Evolutionary conservation across 1,140 invertebrate genomes (phyloP), one percentile per base, ranked within the genome.

Genomic region (Drosophila insularis): DNA sequence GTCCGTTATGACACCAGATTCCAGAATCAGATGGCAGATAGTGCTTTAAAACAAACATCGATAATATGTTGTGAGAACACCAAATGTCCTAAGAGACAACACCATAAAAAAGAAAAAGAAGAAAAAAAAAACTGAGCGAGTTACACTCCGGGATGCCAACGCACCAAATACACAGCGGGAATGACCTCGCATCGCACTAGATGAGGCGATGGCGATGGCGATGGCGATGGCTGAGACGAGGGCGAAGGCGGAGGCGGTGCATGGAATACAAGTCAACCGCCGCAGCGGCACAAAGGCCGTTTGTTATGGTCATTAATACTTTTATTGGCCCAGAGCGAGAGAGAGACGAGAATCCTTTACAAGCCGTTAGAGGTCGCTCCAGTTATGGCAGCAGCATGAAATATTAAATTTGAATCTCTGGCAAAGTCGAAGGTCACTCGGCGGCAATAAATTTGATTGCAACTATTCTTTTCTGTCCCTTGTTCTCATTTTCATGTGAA

Each of bases 291-390:
- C 70, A 79, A 90, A 86, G 80, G 40, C 43, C 69, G 74, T 90
- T 91, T 89, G 85, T 90, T 89, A 80, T 90, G 89, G 79, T 81
- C 81, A 86, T 89, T 89, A 81, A 89, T 82, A 67, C 81, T 86
- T 90, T 90, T 90, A 90, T 90, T 75, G 76, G 56, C 61, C 76
- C 75, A 69, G 72, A 71, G 66, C 74, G 43, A 62, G 39, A 21
- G 43, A 21, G 13, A 50, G 23, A 27, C 27, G 27, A 27, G 31
- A 79, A 75, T 86, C 79, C 80, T 85, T 78, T 78, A 53, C 32
- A 59, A n/a, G 35, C 27, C 40, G 5, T 59, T 63, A 61, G 66
- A 73, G 64, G 73, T 55, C 84, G 80, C 82, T 89, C 73, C 68
- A 85, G 86, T 90, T 90, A 79, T 78, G 73, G 46, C 66, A 66